Evolutionary conservation across 2,113 vertebrate species (phyloP).

Genomic region (Chiloscyllium plagiosum): DNA sequence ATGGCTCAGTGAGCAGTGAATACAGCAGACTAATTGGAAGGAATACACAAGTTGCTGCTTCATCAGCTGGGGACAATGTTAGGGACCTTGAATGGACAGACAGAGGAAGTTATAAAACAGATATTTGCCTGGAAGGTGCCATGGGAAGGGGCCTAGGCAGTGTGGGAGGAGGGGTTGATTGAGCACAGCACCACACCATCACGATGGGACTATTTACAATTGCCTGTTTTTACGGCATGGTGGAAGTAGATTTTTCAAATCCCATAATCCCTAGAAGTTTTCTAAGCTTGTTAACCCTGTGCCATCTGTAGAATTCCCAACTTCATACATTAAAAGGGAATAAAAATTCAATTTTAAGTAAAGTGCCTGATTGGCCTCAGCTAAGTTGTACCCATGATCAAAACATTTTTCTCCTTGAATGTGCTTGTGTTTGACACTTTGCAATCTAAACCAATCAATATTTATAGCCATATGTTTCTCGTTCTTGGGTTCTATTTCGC

Average conservation of each 20-base stretch:
- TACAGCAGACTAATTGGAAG: background rate
- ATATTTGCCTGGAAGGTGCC: background rate
- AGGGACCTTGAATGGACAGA: background rate
- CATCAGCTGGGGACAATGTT: background rate
- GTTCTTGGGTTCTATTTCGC: background rate
- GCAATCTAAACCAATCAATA: background rate
- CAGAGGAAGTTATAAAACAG: too few relatives aligned
- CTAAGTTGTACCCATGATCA: background rate
- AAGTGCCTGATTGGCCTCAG: background rate
- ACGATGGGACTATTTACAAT: background rate
- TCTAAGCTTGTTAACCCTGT: background rate
- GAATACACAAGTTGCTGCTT: background rate
- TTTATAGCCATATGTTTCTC: constrained; percentile 4
- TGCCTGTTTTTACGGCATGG: background rate
- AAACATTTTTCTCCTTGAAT: background rate
- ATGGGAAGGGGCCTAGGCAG: background rate
- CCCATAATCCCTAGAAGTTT: background rate
- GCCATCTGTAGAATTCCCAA: background rate
- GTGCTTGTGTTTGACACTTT: background rate
- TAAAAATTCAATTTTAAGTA: background rate
- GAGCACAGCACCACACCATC: background rate
- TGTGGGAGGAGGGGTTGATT: background rate
- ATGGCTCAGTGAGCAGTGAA: too few relatives aligned
- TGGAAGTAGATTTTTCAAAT: background rate
- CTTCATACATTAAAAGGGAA: background rate